Percentiles rank a stretch among this genome's conserved stretches.
Evolutionary conservation across 2,797 vertebrate species (phyloP).

Genomic region (Pempheris klunzingeri): DNA sequence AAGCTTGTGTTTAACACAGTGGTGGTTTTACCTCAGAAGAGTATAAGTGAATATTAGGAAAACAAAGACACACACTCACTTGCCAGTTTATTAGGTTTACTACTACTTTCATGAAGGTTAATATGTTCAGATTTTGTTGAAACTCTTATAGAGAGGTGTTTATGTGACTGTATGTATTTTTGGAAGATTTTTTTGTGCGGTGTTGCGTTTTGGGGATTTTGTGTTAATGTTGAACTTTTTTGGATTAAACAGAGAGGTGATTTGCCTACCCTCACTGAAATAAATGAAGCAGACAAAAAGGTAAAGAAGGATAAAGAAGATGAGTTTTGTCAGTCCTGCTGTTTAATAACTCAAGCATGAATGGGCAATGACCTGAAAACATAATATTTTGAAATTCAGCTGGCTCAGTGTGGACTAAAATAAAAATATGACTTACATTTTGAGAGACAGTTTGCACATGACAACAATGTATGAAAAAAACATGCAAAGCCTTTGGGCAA

Average conservation of each 20-base stretch:
- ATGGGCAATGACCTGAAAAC: background rate
- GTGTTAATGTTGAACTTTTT: background rate
- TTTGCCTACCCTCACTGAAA: background rate
- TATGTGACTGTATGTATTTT: background rate
- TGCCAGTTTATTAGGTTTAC: background rate
- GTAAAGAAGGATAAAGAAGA: background rate
- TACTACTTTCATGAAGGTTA: background rate
- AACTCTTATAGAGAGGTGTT: background rate
- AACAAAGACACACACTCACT: background rate
- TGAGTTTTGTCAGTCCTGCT: background rate
- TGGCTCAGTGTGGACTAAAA: background rate
- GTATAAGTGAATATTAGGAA: background rate
- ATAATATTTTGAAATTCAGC: background rate
- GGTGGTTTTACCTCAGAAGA: background rate
- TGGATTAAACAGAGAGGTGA: background rate
- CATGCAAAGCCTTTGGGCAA: conserved; percentile 20
- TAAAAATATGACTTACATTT: background rate
- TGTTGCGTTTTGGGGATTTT: too few relatives aligned
- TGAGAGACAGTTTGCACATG: background rate
- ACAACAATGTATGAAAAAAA: conserved; percentile 20
- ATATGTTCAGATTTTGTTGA: background rate
- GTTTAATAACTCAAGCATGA: background rate
- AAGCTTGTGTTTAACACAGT: background rate
- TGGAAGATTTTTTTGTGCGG: too few relatives aligned
- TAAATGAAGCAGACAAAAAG: background rate